A percentile compares a stretch with the other conserved stretches of the same genome.
These are phyloP conservation scores for Anguilla rostrata DNA, from an alignment of 2,113 vertebrate species.

Conservation along the genomic window DNA sequence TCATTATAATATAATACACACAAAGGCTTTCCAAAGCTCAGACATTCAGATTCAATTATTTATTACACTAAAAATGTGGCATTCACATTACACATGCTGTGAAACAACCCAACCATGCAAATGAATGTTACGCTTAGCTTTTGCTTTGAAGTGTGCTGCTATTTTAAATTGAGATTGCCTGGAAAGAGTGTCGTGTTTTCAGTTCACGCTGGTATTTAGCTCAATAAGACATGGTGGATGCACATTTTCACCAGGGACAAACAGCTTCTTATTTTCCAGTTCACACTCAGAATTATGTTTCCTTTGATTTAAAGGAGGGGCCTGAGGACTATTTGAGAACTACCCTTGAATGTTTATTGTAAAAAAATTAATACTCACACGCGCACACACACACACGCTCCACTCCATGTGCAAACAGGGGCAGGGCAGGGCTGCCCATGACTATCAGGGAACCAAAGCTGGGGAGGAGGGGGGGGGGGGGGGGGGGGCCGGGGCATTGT, in stretches of 20 bases:
- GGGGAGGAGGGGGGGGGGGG: no score
- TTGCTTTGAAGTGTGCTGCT: not conserved
- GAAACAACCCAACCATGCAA: not conserved
- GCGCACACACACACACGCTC: no score
- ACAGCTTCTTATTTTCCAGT: not conserved
- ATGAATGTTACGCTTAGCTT: not conserved
- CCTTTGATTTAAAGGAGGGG: not conserved
- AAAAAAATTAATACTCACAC: no score
- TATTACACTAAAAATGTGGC: not conserved
- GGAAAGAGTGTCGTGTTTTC: not conserved
- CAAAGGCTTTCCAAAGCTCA: not conserved
- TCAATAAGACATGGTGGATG: not conserved
- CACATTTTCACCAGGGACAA: not conserved
- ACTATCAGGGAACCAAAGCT: no score
- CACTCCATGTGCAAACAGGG: no score
- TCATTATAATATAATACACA: not conserved
- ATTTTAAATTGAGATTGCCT: not conserved
- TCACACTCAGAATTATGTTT: not conserved
- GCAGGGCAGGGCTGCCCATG: no score
- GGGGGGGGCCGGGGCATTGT: no score
- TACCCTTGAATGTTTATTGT: not conserved
- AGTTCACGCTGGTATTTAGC: not conserved
- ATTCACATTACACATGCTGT: not conserved
- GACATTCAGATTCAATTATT: not conserved
- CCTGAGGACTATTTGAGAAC: not conserved